phyloP scores from a whole-genome alignment of 2,888 invertebrate genomes.

The Apeira syringaria region DNA sequence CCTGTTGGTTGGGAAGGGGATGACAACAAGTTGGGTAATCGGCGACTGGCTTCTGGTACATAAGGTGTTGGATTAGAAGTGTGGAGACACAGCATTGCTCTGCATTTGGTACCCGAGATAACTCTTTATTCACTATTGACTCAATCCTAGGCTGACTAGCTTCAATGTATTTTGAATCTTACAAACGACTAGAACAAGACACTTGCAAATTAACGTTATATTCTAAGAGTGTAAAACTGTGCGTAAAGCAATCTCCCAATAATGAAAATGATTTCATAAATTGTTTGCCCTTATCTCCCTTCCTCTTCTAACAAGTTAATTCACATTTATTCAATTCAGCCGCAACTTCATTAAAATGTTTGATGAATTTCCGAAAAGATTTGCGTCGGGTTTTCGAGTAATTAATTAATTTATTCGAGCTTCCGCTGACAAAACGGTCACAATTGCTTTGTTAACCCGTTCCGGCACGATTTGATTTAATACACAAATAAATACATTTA shows the following conservation, averaged over 20 bases:
- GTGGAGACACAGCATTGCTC: too few species aligned
- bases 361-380: slow-evolving; percentile 37
- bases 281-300: slow-evolving; percentile 10
- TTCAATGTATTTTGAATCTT: too few species aligned
- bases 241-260: neutral
- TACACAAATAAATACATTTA: slow-evolving; percentile 11
- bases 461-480: slow-evolving; percentile 10
- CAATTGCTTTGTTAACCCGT: slow-evolving; percentile 17
- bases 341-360: slow-evolving; percentile 37
- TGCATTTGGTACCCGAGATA: too few species aligned
- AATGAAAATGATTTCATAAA: slow-evolving; percentile 1
- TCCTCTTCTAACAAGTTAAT: slow-evolving; percentile 32
- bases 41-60: too few species aligned
- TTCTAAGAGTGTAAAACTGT: too few species aligned
- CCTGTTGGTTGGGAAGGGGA: too few species aligned
- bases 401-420: slow-evolving; percentile 35
- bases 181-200: too few species aligned
- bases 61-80: too few species aligned
- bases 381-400: slow-evolving; percentile 23
- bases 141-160: too few species aligned
- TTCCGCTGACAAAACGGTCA: slow-evolving; percentile 21
- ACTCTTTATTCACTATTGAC: too few species aligned
- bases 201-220: too few species aligned
- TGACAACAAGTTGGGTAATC: too few species aligned
- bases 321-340: slow-evolving; percentile 41